Conservation (phyloP, 92 coral and sea anemone genomes). For the Montipora capitata region DNA sequence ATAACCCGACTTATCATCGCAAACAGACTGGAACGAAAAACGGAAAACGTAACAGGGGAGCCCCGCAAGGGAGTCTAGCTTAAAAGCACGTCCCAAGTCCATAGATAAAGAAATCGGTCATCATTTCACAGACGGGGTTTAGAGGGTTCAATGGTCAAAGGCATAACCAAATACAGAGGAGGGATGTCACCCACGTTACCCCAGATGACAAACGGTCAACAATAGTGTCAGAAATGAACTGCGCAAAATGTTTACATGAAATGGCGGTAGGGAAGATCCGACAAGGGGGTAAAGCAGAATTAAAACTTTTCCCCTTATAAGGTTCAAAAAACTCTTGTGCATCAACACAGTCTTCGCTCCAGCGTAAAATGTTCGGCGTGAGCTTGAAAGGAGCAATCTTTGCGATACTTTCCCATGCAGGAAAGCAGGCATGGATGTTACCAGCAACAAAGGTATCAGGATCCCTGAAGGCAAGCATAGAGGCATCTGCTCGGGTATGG, state of each 20-base stretch:
- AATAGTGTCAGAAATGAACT: constrained; percentile 41
- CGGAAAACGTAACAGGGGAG: constrained; percentile 33
- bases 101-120: constrained; percentile 17
- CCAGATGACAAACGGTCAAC: constrained; percentile 31
- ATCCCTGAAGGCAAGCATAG: constrained; percentile 15
- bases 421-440: constrained; percentile 24
- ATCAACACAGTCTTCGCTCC: constrained; percentile 33
- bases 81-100: constrained; percentile 22
- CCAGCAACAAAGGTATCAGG: constrained; percentile 44
- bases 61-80: constrained; percentile 15
- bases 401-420: constrained; percentile 16
- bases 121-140: constrained; percentile 57
- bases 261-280: constrained; percentile 19
- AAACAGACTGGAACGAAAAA: constrained; percentile 34
- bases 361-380: constrained; percentile 29
- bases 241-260: constrained; percentile 46
- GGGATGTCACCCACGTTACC: constrained; percentile 26
- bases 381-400: constrained; percentile 6
- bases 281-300: constrained; percentile 41
- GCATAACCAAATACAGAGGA: constrained; percentile 50
- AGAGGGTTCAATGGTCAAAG: constrained; percentile 39
- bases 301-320: constrained; percentile 9
- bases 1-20: constrained; percentile 58
- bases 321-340: constrained; percentile 34
- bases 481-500: not conserved